Evolutionary conservation across 2,888 invertebrate genomes (phyloP).

Genomic region (Apocheima hispidaria): DNA sequence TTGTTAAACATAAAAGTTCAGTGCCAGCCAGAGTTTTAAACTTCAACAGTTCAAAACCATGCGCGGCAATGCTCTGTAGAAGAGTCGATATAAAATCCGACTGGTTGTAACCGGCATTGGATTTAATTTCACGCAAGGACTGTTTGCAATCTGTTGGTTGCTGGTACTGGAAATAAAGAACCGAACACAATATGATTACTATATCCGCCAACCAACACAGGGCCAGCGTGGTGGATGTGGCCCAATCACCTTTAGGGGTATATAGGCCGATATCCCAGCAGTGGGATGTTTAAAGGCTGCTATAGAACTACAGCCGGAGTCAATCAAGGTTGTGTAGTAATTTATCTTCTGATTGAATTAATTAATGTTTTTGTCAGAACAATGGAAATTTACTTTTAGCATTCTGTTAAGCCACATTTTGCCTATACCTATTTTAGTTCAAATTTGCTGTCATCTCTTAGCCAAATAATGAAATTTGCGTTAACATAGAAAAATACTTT

Average conservation of each 20-base stretch:
- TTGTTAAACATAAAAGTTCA: too few relatives aligned
- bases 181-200: slow-evolving; percentile 40
- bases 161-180: slow-evolving; percentile 45
- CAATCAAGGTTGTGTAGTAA: slow-evolving; percentile 42
- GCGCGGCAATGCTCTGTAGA: too few relatives aligned
- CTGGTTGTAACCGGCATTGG: slow-evolving; percentile 36
- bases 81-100: slow-evolving; percentile 8
- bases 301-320: too few relatives aligned
- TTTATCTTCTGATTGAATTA: slow-evolving; percentile 33
- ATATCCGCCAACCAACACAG: too few relatives aligned
- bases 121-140: slow-evolving; percentile 47
- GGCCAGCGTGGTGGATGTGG: too few relatives aligned
- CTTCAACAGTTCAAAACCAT: too few relatives aligned
- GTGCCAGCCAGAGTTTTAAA: too few relatives aligned
- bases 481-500: too few relatives aligned
- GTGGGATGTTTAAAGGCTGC: too few relatives aligned
- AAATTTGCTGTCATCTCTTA: neutral
- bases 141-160: slow-evolving; percentile 32
- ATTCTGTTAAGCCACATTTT: neutral
- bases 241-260: too few relatives aligned
- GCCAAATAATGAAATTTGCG: neutral
- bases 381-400: neutral
- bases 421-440: neutral
- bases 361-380: slow-evolving; percentile 21
- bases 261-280: too few relatives aligned